Evolutionary conservation across 1,140 invertebrate species (phyloP).

Genomic region (Gryllus bimaculatus): DNA sequence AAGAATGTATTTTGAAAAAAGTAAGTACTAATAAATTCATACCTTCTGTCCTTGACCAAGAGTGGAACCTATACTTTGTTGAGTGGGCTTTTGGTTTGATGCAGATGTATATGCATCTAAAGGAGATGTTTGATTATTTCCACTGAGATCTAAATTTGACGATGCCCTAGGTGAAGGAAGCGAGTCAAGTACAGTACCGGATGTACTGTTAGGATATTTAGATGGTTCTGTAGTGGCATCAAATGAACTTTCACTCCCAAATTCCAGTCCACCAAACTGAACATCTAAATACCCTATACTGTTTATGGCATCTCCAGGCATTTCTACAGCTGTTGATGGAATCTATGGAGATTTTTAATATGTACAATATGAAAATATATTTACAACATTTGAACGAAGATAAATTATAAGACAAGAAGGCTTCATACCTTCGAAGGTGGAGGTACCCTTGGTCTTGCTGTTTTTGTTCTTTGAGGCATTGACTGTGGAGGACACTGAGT

Average conservation of each 20-base stretch:
- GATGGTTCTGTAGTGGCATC: conserved; percentile 15
- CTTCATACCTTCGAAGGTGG: conserved; percentile 71
- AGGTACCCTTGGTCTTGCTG: conserved; percentile 70
- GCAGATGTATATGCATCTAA: conserved; percentile 16
- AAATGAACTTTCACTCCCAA: conserved; percentile 49
- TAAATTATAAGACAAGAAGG: not conserved
- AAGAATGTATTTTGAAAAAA: not conserved
- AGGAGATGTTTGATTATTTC: conserved; percentile 11
- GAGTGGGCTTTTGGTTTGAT: conserved; percentile 12
- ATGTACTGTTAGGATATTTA: conserved; percentile 16
- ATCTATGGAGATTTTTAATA: conserved; percentile 48
- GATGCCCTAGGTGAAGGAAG: conserved; percentile 14
- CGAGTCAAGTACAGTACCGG: conserved; percentile 15
- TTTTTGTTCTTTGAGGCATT: conserved; percentile 50
- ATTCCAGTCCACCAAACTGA: conserved; percentile 86
- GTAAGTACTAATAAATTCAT: not conserved
- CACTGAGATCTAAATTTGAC: conserved; percentile 14
- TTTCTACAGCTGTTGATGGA: conserved; percentile 86
- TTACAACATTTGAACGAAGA: not conserved
- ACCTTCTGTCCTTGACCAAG: conserved; percentile 18
- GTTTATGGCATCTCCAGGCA: conserved; percentile 75
- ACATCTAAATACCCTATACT: conserved; percentile 74
- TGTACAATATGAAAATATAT: not conserved
- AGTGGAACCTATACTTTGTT: conserved; percentile 9
- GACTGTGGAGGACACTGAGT: conserved; percentile 15